Conservation (phyloP, 1,140 invertebrate species). For the Lucilia cuprina region DNA sequence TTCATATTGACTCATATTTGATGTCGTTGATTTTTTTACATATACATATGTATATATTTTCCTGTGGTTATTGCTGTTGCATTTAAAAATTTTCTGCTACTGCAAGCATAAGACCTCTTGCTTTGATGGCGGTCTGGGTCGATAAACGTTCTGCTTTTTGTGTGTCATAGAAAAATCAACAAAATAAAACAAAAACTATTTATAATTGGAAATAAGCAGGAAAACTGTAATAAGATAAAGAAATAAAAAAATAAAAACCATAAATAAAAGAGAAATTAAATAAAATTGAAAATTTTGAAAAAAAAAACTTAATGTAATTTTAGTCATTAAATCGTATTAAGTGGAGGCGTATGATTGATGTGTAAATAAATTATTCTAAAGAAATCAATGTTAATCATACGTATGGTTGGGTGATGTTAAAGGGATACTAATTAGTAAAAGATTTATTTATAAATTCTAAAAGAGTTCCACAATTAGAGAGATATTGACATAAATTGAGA, state of each 20-base stretch:
- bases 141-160: not conserved
- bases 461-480: too few species aligned
- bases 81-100: not conserved
- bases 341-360: not conserved
- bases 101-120: slow-evolving; percentile 12
- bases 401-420: not conserved
- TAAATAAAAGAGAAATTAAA: not conserved
- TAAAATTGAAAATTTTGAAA: not conserved
- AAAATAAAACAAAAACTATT: not conserved
- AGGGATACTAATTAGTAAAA: not conserved
- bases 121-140: slow-evolving; percentile 16
- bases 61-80: not conserved
- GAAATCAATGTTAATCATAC: not conserved
- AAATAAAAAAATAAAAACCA: not conserved
- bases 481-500: too few species aligned
- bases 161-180: not conserved
- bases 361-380: not conserved
- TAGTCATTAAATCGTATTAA: not conserved
- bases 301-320: not conserved
- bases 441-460: too few species aligned
- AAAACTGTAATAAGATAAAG: not conserved
- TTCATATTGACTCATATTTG: slow-evolving; percentile 7
- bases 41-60: too few species aligned
- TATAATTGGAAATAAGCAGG: not conserved
- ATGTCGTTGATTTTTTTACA: not conserved